Evolutionary conservation across 2,113 vertebrate genomes (phyloP), one percentile per base, ranked within the genome.

Genomic region (Mus pahari): DNA sequence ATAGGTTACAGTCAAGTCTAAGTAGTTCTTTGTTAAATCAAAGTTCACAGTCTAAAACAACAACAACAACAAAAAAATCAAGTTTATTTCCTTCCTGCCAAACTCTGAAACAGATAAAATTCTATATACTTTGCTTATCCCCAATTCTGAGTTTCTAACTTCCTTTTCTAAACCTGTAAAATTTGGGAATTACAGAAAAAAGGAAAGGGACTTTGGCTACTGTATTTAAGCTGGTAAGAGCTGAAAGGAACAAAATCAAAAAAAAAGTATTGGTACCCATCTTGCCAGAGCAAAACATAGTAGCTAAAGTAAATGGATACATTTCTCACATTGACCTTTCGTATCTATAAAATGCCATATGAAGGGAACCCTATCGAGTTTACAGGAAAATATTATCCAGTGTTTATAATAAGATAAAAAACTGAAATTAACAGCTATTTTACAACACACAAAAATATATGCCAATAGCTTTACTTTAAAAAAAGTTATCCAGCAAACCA

Each of bases 11-110:
- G 99, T 99, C 97, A 99, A 98, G 98, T 99, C 99, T 97, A 99
- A 98, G 98, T 99, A 99, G 98, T 99, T 99, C 98, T 98, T 99
- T 86, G 99, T 99, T 98, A 99, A 99, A 98, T 99, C 99, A 97
- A 99, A 99, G 98, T 99, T 99, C 98, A 99, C 99, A 98, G 99
- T 99, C 99, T 99, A 96, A 60, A 84, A 92, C n/a, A 93, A 53
- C 8, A 53, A 53, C 92, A 97, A 62, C 58, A 97, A 62, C n/a
- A 7, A 58, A 95, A 95, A 91, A 86, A 89, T 79, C 19, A 97
- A 88, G 39, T 96, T 97, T 68, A 97, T 81, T 17, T 89, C 39
- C 62, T 95, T 89, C 48, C 24, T 86, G 81, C 62, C 5, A 82
- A 94, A 91, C 33, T 94, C 96, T 92, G 83, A 93, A 82, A 79